A percentile compares a stretch with the other conserved stretches of the same genome.
phyloP scores from a whole-genome alignment of 2,113 vertebrate genomes.

The Psophia crepitans region DNA sequence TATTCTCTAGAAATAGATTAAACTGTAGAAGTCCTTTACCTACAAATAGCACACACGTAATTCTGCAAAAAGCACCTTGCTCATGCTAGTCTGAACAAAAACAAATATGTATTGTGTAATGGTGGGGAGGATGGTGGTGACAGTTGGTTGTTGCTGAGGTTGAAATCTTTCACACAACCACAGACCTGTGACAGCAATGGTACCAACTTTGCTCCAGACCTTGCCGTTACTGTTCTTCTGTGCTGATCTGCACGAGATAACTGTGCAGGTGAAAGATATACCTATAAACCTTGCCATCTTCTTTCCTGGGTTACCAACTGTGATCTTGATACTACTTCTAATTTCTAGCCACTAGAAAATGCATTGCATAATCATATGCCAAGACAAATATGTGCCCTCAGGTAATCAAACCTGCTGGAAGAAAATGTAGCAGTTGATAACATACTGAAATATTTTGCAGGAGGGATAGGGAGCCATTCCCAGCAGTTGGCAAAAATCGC shows the following conservation, averaged over 20 bases:
- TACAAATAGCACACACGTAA: neutral
- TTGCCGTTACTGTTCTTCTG: neutral
- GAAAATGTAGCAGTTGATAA: neutral
- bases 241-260: neutral
- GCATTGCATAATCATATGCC: neutral
- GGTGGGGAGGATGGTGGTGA: neutral
- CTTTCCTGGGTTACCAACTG: neutral
- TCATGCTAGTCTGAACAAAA: neutral
- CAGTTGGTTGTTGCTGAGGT: neutral
- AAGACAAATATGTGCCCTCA: neutral
- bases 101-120: neutral
- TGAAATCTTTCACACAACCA: neutral
- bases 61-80: neutral
- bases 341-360: neutral
- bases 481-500: neutral
- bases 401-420: neutral
- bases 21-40: neutral
- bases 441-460: neutral
- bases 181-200: neutral
- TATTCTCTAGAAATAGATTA: conserved; percentile 32
- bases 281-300: neutral
- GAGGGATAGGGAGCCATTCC: neutral
- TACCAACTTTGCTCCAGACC: neutral
- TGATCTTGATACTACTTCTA: neutral
- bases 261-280: neutral